Base-by-base conservation (phyloP, 2,888 invertebrate genomes). In the Dione vanillae region DNA sequence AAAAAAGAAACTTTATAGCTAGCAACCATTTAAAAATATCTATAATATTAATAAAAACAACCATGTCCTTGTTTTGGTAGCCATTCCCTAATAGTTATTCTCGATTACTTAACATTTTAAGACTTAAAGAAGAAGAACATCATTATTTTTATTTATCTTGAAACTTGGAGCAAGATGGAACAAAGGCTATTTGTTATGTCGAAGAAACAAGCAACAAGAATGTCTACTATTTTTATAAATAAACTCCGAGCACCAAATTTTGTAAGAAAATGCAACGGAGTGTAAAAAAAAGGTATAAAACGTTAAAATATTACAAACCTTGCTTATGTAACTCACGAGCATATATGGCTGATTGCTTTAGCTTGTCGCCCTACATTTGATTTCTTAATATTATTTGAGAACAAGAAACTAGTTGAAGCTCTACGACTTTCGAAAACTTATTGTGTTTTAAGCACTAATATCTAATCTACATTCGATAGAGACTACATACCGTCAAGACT, bases 121-220 rank as follows among this genome's bases (percentile, higher is more conserved):
- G 41, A 3, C 8, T 7, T 7, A 5, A 41, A 41, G 8, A 7
- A 41, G 1, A 41, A 41, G 41, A 11, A 16, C 47, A 9, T 47
- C 16, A 16, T 47, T 16, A 47, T 16, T 47, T 16, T 47, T 47
- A 47, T 47, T 47, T 47, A 47, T 47, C 16, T 16, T 16, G 1
- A 47, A 47, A 47, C 47, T 47, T 16, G 16, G 47, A 47, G 16
- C 16, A 47, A 47, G 47, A 47, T 47, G 47, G 47, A 16, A 47
- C 47, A 47, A 47, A 47, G 47, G 47, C 47, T 47, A 47, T 47
- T 47, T 47, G 35, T 35, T 52, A 35, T 52, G 27, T 35, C 2
- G 8, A 35, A n/a, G 52, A n/a, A 52, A 52, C 52, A 52, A 52
- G 35, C 35, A 52, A 35, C 52, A 35, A 35, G 35, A 52, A 52